Conservation (phyloP, 2,113 vertebrate genomes). For the Prunella himalayana region DNA sequence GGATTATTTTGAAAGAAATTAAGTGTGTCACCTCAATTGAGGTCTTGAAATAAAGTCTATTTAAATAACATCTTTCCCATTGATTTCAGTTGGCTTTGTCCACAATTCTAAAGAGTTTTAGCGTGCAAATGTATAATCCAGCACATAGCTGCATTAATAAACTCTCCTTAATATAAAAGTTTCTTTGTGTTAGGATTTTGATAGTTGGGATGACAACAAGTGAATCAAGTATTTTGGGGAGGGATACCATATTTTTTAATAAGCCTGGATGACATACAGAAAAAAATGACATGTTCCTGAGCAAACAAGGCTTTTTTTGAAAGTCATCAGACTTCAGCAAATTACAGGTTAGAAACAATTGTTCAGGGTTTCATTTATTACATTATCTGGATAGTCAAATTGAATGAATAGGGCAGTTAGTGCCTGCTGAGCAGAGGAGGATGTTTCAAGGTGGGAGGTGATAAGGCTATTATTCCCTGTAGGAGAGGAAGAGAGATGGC, state of each 20-base stretch:
- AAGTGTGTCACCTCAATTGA: background rate
- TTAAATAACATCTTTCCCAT: background rate
- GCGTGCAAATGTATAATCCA: background rate
- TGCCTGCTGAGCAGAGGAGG: constrained; percentile 14
- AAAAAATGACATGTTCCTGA: background rate
- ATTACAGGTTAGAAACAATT: constrained; percentile 4
- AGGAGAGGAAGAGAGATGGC: constrained; percentile 4
- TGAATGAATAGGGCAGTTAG: constrained; percentile 4
- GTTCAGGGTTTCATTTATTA: constrained; percentile 19
- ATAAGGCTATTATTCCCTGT: background rate
- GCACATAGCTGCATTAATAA: background rate
- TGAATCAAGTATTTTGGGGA: background rate
- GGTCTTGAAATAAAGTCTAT: background rate
- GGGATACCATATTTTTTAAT: background rate
- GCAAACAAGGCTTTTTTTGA: background rate
- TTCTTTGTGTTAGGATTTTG: background rate
- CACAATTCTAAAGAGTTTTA: background rate
- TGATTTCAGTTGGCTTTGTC: background rate
- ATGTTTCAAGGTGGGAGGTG: background rate
- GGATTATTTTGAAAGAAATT: background rate
- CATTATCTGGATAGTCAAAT: constrained; percentile 7
- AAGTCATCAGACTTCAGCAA: background rate
- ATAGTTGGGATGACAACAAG: background rate
- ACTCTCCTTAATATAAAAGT: background rate
- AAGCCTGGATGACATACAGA: background rate